phyloP scores from a whole-genome alignment of 2,113 vertebrate species.

The Hiodon tergisus region DNA sequence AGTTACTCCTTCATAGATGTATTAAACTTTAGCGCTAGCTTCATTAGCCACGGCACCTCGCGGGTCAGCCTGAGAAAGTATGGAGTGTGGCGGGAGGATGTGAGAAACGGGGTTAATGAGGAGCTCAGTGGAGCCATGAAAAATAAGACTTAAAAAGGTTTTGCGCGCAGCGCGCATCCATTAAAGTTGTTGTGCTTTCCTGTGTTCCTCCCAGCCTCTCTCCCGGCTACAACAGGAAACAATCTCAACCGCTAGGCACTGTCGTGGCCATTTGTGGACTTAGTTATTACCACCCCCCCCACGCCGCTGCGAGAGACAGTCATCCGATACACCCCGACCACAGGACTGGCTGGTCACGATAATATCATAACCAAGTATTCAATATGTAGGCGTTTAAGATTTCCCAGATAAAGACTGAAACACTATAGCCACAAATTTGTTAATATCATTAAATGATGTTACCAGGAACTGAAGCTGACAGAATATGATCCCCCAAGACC shows the following conservation, averaged over 20 bases:
- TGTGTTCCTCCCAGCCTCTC: conserved; percentile 40
- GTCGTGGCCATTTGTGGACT: conserved; percentile 56
- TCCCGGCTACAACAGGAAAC: conserved; percentile 63
- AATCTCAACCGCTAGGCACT: conserved; percentile 53
- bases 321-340: conserved; percentile 65
- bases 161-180: conserved; percentile 44
- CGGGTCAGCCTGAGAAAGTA: conserved; percentile 41
- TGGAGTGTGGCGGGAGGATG: conserved; percentile 47
- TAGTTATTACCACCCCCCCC: conserved; percentile 64
- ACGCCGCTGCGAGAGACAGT: conserved; percentile 54
- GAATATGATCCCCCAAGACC: conserved; percentile 81
- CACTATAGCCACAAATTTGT: conserved; percentile 94
- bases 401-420: conserved; percentile 95
- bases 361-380: conserved; percentile 93
- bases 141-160: conserved; percentile 45
- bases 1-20: not conserved
- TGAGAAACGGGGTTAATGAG: conserved; percentile 54
- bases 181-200: conserved; percentile 49
- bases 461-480: conserved; percentile 87
- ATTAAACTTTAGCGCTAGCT: conserved; percentile 29
- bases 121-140: conserved; percentile 43
- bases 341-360: conserved; percentile 74
- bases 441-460: conserved; percentile 99
- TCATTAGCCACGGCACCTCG: conserved; percentile 44
- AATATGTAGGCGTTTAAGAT: conserved; percentile 94